These are phyloP conservation scores for Thalassoma bifasciatum DNA, from an alignment of 2,113 vertebrate species.

Conservation along the genomic window DNA sequence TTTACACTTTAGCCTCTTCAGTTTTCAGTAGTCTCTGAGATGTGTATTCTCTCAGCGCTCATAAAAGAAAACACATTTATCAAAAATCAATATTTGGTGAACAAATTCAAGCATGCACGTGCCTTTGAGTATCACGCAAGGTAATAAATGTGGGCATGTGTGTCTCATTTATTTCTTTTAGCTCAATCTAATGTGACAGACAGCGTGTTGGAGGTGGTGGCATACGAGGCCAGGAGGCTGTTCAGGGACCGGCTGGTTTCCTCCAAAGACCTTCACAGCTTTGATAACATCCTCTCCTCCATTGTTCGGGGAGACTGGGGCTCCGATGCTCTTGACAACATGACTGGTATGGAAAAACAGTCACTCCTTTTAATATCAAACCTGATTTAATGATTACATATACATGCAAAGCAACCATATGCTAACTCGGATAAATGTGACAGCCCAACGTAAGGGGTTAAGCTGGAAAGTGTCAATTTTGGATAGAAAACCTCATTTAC, in stretches of 20 bases:
- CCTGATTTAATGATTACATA: not conserved
- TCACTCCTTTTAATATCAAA: not conserved
- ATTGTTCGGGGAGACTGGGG: constrained; percentile 93
- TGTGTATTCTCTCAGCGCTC: not conserved
- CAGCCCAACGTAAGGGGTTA: too few species aligned
- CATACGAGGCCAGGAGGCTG: constrained; percentile 90
- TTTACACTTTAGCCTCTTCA: too few species aligned
- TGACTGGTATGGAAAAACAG: constrained; percentile 85
- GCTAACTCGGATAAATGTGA: not conserved
- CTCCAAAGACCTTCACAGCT: constrained; percentile 87
- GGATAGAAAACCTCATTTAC: too few species aligned
- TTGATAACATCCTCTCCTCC: constrained; percentile 91
- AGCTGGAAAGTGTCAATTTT: too few species aligned
- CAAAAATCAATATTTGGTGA: not conserved
- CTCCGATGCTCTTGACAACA: constrained; percentile 89
- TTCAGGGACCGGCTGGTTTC: constrained; percentile 95
- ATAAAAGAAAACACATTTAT: not conserved
- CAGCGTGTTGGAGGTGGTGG: constrained; percentile 91
- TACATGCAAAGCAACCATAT: not conserved
- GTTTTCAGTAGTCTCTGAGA: too few species aligned
- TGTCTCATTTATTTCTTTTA: constrained; percentile 56
- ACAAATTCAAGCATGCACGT: not conserved
- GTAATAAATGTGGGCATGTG: not conserved
- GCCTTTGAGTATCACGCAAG: not conserved
- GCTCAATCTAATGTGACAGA: constrained; percentile 87